Evolutionary conservation across 2,113 vertebrate genomes (phyloP), one percentile per base, ranked within the genome.

Genomic region (Suncus etruscus): DNA sequence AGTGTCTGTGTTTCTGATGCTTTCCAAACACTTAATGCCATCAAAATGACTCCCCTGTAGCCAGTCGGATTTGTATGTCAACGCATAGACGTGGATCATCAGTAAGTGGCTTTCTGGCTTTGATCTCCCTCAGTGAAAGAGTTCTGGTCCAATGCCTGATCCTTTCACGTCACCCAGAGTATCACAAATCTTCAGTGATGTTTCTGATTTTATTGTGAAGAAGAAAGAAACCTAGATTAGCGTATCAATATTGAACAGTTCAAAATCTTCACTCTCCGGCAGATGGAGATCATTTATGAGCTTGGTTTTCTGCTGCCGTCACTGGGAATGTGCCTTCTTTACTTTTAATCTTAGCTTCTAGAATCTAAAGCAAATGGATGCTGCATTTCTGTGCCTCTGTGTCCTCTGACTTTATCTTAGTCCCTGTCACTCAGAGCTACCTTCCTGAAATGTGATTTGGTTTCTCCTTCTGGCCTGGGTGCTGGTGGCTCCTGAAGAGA

Each of bases 1-100:
- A 97, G 91, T 95, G 96, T 95, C 92, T 91, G 78, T 77, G 63
- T 97, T 97, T 96, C 96, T 93, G 95, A 96, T 92, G 97, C 97
- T 97, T 98, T 96, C 94, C 89, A 95, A 94, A 83, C 95, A 89
- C 47, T 85, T 94, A 61, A 86, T 94, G 95, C 91, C 95, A 75
- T 61, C 70, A 96, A 92, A 96, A 94, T 9, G 84, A 85, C 70
- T 94, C 95, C 79, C 72, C 74, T 5, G 83, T 3, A 61, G 68
- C n/a, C 77, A 91, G 73, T 47, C 3, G 0, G 22, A 16, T 95
- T 72, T 48, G 82, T 92, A 82, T 86, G 66, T n/a, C 31, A 48
- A 10, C n/a, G 78, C 54, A 31, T 61, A 87, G 80, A 79, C 90
- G 72, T 90, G 22, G 18, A 86, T 92, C 78, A 50, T 75, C 89